Conservation (phyloP, 2,888 invertebrate species). For the Heteromurus nitidus region DNA sequence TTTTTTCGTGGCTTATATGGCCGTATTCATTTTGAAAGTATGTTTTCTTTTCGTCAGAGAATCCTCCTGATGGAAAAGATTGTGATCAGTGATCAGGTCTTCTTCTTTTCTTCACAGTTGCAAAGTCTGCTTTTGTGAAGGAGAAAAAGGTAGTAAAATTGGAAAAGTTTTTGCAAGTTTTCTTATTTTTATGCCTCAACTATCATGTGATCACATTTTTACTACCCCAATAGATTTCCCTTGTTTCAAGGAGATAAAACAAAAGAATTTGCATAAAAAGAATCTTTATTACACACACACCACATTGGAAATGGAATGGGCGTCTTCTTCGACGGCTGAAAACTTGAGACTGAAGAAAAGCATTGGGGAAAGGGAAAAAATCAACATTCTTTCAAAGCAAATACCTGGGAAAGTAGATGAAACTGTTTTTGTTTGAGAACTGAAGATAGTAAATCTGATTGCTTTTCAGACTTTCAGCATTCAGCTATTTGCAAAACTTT, state of each 20-base stretch:
- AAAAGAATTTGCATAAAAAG: conserved; percentile 52
- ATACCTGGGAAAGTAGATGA: conserved; percentile 4
- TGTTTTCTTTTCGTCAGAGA: no score
- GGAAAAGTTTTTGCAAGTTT: conserved; percentile 59
- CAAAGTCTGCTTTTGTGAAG: no score
- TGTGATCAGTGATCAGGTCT: no score
- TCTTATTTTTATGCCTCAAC: conserved; percentile 57
- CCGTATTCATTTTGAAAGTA: no score
- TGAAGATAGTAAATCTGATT: not conserved
- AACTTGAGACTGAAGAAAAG: not conserved
- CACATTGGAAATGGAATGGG: conserved; percentile 17
- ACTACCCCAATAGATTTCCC: conserved; percentile 19
- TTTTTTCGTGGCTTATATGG: no score
- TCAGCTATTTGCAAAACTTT: no score
- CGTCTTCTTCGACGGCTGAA: no score
- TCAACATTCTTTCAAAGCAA: not conserved
- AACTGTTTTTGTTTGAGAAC: conserved; percentile 2
- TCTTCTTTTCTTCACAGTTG: no score
- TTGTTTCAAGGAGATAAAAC: conserved; percentile 57
- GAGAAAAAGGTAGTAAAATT: no score
- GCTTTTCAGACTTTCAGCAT: not conserved
- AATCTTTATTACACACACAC: conserved; percentile 36
- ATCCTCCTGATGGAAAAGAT: no score
- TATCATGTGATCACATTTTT: conserved; percentile 54
- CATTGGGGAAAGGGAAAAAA: not conserved